These are phyloP conservation scores for Ardeotis arabs DNA, from an alignment of 2,113 vertebrate species.

Conservation along the genomic window DNA sequence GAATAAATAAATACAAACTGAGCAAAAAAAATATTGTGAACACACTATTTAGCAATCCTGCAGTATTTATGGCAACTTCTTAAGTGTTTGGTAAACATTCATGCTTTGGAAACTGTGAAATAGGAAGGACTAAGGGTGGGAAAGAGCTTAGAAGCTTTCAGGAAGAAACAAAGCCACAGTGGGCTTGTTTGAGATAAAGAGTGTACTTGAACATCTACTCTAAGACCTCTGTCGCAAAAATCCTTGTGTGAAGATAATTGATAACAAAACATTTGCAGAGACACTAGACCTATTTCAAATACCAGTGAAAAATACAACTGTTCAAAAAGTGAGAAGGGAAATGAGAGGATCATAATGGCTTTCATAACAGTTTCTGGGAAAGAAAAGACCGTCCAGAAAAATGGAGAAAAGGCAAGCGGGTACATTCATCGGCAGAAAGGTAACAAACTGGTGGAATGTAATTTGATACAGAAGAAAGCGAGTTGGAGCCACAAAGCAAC, in stretches of 20 bases:
- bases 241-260: background rate
- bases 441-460: background rate
- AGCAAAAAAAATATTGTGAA: background rate
- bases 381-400: background rate
- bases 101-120: background rate
- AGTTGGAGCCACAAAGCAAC: background rate
- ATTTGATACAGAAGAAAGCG: background rate
- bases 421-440: rapidly evolving
- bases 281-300: background rate
- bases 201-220: background rate
- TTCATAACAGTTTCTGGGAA: background rate
- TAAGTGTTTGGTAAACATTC: constrained; percentile 8
- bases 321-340: background rate
- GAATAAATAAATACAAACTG: background rate
- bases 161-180: background rate
- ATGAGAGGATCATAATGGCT: background rate
- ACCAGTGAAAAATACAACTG: background rate
- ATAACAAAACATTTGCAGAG: background rate
- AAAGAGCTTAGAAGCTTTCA: background rate
- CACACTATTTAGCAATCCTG: background rate
- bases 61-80: background rate
- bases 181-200: background rate
- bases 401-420: background rate
- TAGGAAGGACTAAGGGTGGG: background rate
- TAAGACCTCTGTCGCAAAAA: background rate